A percentile compares a stretch with the other conserved stretches of the same genome.
Conservation (phyloP, 2,113 vertebrate genomes). For the Crypturellus undulatus region DNA sequence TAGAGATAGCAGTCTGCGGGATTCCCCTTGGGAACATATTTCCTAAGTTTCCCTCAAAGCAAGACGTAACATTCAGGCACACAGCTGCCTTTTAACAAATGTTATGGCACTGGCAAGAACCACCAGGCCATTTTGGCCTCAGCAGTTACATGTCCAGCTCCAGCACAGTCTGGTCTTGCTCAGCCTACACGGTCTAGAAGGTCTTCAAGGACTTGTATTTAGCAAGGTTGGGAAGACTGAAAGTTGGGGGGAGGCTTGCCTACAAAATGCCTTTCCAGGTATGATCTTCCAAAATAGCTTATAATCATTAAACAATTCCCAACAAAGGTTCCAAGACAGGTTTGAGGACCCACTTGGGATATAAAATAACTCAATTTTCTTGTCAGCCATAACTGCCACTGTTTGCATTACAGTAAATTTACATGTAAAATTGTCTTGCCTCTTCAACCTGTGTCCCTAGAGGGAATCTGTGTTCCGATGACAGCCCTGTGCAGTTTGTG, state of each 20-base stretch:
- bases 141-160: neutral
- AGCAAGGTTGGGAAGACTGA: neutral
- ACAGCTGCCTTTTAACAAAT: neutral
- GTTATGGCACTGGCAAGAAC: neutral
- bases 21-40: neutral
- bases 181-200: neutral
- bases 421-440: neutral
- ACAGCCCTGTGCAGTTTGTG: neutral
- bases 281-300: neutral
- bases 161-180: neutral
- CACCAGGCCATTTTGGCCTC: neutral
- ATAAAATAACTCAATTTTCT: neutral
- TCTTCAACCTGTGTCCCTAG: neutral
- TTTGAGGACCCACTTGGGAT: neutral
- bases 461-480: neutral
- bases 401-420: neutral
- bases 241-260: neutral
- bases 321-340: neutral
- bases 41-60: neutral
- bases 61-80: neutral
- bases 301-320: neutral
- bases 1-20: neutral
- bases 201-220: neutral
- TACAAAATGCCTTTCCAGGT: neutral
- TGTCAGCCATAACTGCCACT: neutral